Evolutionary conservation across 2,888 invertebrate species (phyloP), one percentile per base, ranked within the genome.

Genomic region (Campopleginae sp.): DNA sequence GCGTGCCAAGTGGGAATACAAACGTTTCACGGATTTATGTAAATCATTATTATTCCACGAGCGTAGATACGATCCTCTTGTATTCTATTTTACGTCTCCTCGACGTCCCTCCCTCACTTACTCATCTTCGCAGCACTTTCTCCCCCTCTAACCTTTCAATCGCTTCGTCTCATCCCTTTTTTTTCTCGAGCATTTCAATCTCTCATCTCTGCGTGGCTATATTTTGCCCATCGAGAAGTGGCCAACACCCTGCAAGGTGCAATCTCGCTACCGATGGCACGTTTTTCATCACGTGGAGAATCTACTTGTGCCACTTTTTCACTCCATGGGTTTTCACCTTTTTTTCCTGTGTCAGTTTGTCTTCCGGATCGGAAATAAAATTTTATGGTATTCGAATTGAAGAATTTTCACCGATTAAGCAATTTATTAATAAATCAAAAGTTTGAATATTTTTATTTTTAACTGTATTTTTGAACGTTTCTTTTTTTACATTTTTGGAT

Each of bases 1-100:
- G 27, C 78, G 14, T 42, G 61, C 78, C 63, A 68, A 85, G 58
- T 27, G 72, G 80, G 71, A 42, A 75, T 72, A 76, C 71, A 70
- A 58, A 76, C 76, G 76, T 84, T 65, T 63, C 72, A 79, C 72
- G 79, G 86, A 86, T 86, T 86, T 82, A 86, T 86, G 85, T 78
- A 82, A 83, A 86, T 85, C 80, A 85, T 83, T 83, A 85, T 81
- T 83, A 83, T 82, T 85, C 86, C 72, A 78, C 27, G 27, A 31
- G 31, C 44, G 80, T 70, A 76, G 72, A 76, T 78, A 63, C 84
- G 33, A 75, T 79, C 76, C 48, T 71, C 79, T 54, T 74, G 74
- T 33, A 76, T 83, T 79, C 70, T 74, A 48, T 71, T 80, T 74
- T 33, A 42, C 42, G 23, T 58, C 23, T 51, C 10, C 54, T 68